A percentile compares a stretch with the other conserved stretches of the same genome.
phyloP scores from a whole-genome alignment of 2,113 vertebrate genomes.

The Gymnorhina tibicen region DNA sequence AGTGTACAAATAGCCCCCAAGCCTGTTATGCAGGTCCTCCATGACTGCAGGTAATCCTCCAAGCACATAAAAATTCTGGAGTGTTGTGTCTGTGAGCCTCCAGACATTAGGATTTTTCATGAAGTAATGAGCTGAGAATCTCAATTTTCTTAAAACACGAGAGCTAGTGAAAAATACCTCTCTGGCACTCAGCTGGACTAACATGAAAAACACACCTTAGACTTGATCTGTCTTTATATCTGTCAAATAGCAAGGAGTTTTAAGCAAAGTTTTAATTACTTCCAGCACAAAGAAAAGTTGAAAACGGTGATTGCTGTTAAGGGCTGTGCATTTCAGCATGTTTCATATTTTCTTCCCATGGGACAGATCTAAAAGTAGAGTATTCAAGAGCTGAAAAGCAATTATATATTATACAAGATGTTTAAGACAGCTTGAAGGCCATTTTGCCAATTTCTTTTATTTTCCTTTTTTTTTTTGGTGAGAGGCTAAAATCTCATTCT shows the following conservation, averaged over 20 bases:
- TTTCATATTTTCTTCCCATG: constrained; percentile 5
- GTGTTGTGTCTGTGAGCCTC: neutral
- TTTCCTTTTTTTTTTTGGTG: neutral
- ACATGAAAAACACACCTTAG: neutral
- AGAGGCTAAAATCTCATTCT: neutral
- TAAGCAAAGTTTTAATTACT: constrained; percentile 15
- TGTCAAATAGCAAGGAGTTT: neutral
- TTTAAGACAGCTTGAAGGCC: neutral
- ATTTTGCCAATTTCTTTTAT: neutral
- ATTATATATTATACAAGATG: neutral
- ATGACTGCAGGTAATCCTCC: neutral
- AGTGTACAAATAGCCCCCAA: neutral
- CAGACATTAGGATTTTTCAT: neutral
- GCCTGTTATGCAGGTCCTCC: neutral
- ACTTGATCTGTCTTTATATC: neutral
- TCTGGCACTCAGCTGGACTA: neutral
- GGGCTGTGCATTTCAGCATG: neutral
- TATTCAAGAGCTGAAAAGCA: constrained; percentile 3
- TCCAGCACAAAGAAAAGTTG: neutral
- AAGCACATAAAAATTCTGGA: neutral
- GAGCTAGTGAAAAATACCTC: neutral
- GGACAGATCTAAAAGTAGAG: neutral
- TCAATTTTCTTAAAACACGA: neutral
- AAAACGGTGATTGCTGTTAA: neutral
- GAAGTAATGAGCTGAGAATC: neutral